Evolutionary conservation across 2,113 vertebrate genomes (phyloP).

Genomic region (Heptranchias perlo): DNA sequence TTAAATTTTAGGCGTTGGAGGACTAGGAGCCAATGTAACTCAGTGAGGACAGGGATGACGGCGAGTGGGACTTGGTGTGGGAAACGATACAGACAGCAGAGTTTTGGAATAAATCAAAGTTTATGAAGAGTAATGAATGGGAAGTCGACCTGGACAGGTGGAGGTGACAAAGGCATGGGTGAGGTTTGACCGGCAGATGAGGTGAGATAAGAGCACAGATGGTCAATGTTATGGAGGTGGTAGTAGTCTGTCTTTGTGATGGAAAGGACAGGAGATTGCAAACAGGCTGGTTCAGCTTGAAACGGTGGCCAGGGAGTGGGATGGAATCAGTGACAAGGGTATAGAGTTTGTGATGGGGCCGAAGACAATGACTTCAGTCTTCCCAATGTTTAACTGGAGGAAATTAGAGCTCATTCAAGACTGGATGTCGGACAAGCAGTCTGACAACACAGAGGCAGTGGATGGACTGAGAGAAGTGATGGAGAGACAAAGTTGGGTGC

Average conservation of each 20-base stretch:
- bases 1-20: not conserved
- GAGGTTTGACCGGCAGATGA: not conserved
- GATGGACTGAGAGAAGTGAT: not conserved
- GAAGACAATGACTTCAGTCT: too few relatives aligned
- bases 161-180: not conserved
- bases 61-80: not conserved
- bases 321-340: too few relatives aligned
- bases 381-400: too few relatives aligned
- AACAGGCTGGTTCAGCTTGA: not conserved
- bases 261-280: not conserved
- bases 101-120: not conserved
- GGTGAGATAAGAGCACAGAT: not conserved
- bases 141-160: not conserved
- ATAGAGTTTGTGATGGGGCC: too few relatives aligned
- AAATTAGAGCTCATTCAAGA: not conserved
- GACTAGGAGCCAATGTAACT: not conserved
- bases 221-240: not conserved
- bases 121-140: not conserved
- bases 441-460: not conserved
- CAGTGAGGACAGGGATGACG: not conserved
- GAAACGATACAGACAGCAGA: not conserved
- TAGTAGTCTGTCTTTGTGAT: not conserved
- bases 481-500: not conserved
- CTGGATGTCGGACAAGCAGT: not conserved
- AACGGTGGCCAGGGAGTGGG: too few relatives aligned